Base-by-base conservation (phyloP, 2,888 invertebrate species). In the Baronia brevicornis region DNA sequence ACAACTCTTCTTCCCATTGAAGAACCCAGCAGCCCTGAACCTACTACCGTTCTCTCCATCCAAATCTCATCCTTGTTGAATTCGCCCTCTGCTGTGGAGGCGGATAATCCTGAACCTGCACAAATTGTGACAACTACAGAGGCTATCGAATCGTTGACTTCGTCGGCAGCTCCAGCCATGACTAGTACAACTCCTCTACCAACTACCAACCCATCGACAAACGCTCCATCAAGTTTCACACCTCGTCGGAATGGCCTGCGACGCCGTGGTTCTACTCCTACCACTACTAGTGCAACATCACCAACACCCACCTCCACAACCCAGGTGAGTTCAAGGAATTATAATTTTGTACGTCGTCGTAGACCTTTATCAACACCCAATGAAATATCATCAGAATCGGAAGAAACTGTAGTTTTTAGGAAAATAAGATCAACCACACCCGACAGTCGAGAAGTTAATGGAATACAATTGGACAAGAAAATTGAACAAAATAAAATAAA, bases 321-420 rank as follows among this genome's bases (percentile, higher is more conserved):
- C 4, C 79, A 82, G 88, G 88, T 87, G 77, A 87, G 88, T 84
- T 68, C 70, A 60, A 85, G 78, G 80, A 84, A 73, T 65, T 84
- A 79, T 67, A 57, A 74, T 63, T 75, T 73, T 42, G 60, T 80
- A 42, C 74, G 68, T 40, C 78, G 84, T 38, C 72, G 79, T 36
- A 67, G 74, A 42, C 78, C 78, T 31, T 38, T 73, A 29, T 51
- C 61, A 20, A 65, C 68, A 46, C 67, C 66, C 14, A 84, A 84
- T 40, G 78, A 82, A 60, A 75, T 82, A 59, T 54, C 58, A 48
- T 60, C 66, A 46, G 77, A 79, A 46, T 64, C 67, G 41, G 68
- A 62, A 28, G 72, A 73, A 41, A 44, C 52, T 8, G 64, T 63
- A 21, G 36, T 51, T 31, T 54, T 60, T 33, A 68, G 84, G 43